Base-by-base conservation (phyloP, 2,113 vertebrate species). In the Hirundichthys speculiger region DNA sequence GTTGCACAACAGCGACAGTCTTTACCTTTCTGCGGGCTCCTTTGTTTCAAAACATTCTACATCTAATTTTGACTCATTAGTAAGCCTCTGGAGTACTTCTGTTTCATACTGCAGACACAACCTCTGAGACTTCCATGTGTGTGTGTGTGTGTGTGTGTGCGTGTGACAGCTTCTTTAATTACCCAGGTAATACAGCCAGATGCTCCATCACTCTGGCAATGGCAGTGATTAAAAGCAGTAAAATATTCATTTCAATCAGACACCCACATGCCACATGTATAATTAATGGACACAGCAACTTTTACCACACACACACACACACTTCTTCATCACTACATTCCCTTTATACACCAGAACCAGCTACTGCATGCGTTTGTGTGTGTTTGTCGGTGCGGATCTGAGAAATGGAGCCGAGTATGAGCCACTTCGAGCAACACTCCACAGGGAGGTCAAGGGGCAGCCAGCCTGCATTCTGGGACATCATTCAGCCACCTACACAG, bases 241-340 rank as follows among this genome's bases (percentile, higher is more conserved):
- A 89, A 87, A 86, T 86, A 90, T 90, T 89, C 83, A 87, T 89
- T 85, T 82, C 84, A 85, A 85, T 90, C 84, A 89, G 84, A 89
- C 81, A 81, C 86, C 86, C 87, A 83, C 87, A 89, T 86, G 80
- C 84, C 75, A 84, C 86, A 86, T 88, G 73, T 81, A 85, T 90
- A 89, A 90, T 89, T 90, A 87, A 87, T 88, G 75, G 79, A 84
- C 79, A 67, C 27, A 18, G 69, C 52, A 77, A 82, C 72, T 84
- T 86, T 72, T 79, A 71, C 68, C 52, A 63, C 55, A 72, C 73
- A 72, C 57, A 62, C n/a, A 76, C 49, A 39, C 58, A 70, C 45
- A 39, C 47, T 60, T 61, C 53, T 65, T 52, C 66, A 59, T 74
- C 77, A 74, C 62, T 49, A 43, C 52, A 64, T 62, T 73, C 76